phyloP scores from a whole-genome alignment of 2,113 vertebrate genomes.

The Morone saxatilis region DNA sequence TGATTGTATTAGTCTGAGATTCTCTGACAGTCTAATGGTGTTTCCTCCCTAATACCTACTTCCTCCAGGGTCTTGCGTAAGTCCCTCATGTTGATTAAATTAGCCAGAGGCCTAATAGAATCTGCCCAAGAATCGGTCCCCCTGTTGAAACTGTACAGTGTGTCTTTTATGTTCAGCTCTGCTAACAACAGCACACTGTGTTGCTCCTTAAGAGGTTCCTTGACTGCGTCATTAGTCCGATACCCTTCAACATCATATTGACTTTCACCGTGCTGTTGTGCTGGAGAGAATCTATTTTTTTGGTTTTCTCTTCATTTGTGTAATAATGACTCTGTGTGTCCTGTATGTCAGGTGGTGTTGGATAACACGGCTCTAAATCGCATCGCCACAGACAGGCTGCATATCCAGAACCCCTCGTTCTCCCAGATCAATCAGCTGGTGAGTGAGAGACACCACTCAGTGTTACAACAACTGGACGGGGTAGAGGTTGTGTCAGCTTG shows the following conservation, averaged over 20 bases:
- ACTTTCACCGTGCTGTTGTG: conserved; percentile 17
- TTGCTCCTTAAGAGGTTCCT: conserved; percentile 50
- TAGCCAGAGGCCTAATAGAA: conserved; percentile 73
- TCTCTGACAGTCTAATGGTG: conserved; percentile 66
- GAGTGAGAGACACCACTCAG: conserved; percentile 64
- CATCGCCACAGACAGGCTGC: conserved; percentile 95
- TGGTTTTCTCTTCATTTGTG: conserved; percentile 16
- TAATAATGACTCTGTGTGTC: conserved; percentile 22
- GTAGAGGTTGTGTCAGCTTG: conserved; percentile 10
- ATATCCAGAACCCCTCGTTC: conserved; percentile 97
- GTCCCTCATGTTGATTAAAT: conserved; percentile 75
- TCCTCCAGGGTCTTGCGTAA: conserved; percentile 72
- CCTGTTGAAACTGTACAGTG: conserved; percentile 63
- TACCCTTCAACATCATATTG: conserved; percentile 25
- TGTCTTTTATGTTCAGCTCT: conserved; percentile 57
- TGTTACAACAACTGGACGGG: too few species aligned
- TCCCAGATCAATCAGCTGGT: conserved; percentile 99
- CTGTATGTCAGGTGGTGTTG: conserved; percentile 90
- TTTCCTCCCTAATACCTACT: conserved; percentile 75
- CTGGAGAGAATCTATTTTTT: conserved; percentile 4
- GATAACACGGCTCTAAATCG: conserved; percentile 97
- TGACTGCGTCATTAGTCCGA: conserved; percentile 42
- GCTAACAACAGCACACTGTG: conserved; percentile 69
- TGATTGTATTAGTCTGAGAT: conserved; percentile 72
- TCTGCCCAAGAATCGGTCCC: conserved; percentile 66